Evolutionary conservation across 23 tunicate genomes (phyloP), one percentile per base, ranked within the genome.

Genomic region (Halocynthia roretzi): DNA sequence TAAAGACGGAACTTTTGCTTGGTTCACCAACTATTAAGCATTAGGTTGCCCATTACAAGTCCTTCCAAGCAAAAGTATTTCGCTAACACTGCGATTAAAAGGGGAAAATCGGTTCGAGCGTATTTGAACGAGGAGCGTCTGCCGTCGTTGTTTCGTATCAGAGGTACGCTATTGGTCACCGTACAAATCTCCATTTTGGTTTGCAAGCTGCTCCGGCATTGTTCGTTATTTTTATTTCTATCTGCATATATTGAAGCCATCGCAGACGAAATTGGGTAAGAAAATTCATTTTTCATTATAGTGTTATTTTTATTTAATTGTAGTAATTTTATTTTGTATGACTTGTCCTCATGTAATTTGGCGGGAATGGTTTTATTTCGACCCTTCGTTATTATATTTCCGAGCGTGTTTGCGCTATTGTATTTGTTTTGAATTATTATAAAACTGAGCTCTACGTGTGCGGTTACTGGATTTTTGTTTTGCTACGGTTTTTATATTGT

Each of bases 241-340:
- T 65, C 70, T 65, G 9, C 70, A 8, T 65, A 20, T 9, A 65
- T 65, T 44, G 65, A 22, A 61, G 48, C 48, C 61, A 50, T 40
- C 10, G 0, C 15, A 51, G n/a, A 11, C 12, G 15, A 60, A 21
- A n/a, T 77, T 23, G 12, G 81, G 81, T 77, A 61, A 77, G 71
- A 52, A 77, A 77, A 77, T 19, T 60, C 51, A 61, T 61, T 61
- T 77, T 61, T 61, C 8, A 10, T 10, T 21, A 61, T 61, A 21
- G 0, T 77, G 15, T 61, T 31, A 77, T 77, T 77, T 77, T 77
- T 14, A 8, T 11, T 61, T 61, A 19, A 61, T 77, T 61, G 61
- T 11, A 12, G 51, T 18, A 19, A 77, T 77, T 77, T 77, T 77
- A 12, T 0, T 8, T 60, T n/a, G 14, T 60, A 61, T 49, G 44